These are phyloP conservation scores for Manis pentadactyla DNA, from an alignment of 2,797 vertebrate species.

Conservation along the genomic window DNA sequence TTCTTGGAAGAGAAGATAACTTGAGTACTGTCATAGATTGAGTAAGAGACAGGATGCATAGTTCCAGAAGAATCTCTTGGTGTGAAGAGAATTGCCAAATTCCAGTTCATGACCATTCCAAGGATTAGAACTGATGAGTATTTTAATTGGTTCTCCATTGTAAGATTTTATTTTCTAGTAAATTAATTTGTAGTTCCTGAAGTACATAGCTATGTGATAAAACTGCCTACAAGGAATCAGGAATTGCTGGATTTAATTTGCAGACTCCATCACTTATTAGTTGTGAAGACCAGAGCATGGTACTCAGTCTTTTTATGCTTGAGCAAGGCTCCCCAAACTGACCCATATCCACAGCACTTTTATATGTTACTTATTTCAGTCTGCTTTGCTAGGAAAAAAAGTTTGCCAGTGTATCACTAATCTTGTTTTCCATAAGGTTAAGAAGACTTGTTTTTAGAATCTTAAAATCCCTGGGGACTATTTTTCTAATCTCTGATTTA, in stretches of 20 bases:
- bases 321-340: neutral
- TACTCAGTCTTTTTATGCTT: too few species aligned
- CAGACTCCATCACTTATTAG: too few species aligned
- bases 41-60: neutral
- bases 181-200: neutral
- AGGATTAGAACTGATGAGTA: neutral
- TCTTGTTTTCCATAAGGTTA: neutral
- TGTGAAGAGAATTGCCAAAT: neutral
- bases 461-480: slow-evolving; percentile 30
- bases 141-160: neutral
- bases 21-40: neutral
- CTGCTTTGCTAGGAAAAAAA: neutral
- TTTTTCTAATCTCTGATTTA: slow-evolving; percentile 56
- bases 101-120: neutral
- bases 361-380: slow-evolving; percentile 22
- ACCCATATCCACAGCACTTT: neutral
- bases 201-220: neutral
- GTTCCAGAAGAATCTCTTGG: neutral
- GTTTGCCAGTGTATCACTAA: neutral
- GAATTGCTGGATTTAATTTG: too few species aligned
- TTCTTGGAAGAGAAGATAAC: neutral
- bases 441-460: neutral
- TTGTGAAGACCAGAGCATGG: too few species aligned
- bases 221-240: neutral
- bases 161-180: slow-evolving; percentile 28